Evolutionary conservation across 2,113 vertebrate genomes (phyloP).

Genomic region (Scortum barcoo): DNA sequence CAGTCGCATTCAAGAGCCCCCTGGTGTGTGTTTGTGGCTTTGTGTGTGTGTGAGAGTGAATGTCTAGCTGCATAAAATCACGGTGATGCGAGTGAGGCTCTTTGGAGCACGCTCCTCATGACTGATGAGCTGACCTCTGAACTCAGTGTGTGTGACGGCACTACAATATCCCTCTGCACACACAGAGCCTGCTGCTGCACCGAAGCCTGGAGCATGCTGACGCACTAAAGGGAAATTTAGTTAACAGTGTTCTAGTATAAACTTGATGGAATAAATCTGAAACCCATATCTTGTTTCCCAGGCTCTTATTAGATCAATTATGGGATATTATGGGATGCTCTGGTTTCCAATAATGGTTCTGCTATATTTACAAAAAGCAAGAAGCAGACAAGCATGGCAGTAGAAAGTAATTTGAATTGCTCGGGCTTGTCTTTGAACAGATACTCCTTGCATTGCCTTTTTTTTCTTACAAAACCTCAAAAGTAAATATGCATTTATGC

Average conservation of each 20-base stretch:
- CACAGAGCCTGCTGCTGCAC: not conserved
- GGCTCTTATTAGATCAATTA: not conserved
- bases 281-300: not conserved
- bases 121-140: constrained; percentile 66
- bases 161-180: not conserved
- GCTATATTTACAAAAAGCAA: constrained; percentile 10
- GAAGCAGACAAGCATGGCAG: not conserved
- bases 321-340: not conserved
- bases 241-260: not conserved
- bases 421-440: constrained; percentile 1
- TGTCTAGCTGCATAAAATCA: constrained; percentile 31
- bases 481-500: too few species aligned
- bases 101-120: constrained; percentile 21
- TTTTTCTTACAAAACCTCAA: too few species aligned
- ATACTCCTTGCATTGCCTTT: not conserved
- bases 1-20: constrained; percentile 31
- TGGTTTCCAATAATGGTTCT: not conserved
- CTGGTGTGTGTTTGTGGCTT: not conserved
- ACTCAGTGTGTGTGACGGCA: constrained; percentile 13
- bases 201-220: not conserved
- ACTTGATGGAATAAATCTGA: not conserved
- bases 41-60: not conserved
- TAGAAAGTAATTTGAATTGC: not conserved
- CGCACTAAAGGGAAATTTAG: not conserved
- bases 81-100: constrained; percentile 3